Percentiles rank a stretch among this genome's conserved stretches.
These are phyloP conservation scores for Buphagus erythrorhynchus DNA, from an alignment of 2,797 vertebrate genomes.

Conservation along the genomic window DNA sequence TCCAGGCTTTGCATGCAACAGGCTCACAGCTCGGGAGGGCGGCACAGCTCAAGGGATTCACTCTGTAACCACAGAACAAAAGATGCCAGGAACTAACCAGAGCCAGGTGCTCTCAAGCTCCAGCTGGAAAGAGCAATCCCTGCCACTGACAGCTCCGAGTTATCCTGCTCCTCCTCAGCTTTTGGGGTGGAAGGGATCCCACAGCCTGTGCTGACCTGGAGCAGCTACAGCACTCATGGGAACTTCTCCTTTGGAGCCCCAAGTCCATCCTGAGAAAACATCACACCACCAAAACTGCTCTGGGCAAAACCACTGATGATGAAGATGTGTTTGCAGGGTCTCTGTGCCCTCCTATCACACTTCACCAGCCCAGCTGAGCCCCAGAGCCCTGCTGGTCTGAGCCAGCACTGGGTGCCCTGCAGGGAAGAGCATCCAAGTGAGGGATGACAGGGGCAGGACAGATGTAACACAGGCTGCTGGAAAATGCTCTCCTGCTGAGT, in stretches of 20 bases:
- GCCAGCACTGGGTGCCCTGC: neutral
- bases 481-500: neutral
- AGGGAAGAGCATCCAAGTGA: neutral
- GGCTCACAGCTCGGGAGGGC: neutral
- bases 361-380: neutral
- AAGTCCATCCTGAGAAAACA: neutral
- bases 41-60: neutral
- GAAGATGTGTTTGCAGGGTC: neutral
- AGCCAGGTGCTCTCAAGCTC: neutral
- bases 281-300: neutral
- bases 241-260: neutral
- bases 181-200: neutral
- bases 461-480: neutral
- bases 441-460: neutral
- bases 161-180: fast-evolving
- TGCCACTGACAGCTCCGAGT: neutral
- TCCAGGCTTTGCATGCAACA: neutral
- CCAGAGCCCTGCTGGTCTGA: fast-evolving
- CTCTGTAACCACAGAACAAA: neutral
- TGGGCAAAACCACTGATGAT: neutral
- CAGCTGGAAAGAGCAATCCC: neutral
- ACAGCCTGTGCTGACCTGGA: fast-evolving
- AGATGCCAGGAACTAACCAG: neutral
- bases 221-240: fast-evolving
- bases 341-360: neutral